Evolutionary conservation across 2,797 vertebrate genomes (phyloP), one percentile per base, ranked within the genome.

Genomic region (Dryobates pubescens): DNA sequence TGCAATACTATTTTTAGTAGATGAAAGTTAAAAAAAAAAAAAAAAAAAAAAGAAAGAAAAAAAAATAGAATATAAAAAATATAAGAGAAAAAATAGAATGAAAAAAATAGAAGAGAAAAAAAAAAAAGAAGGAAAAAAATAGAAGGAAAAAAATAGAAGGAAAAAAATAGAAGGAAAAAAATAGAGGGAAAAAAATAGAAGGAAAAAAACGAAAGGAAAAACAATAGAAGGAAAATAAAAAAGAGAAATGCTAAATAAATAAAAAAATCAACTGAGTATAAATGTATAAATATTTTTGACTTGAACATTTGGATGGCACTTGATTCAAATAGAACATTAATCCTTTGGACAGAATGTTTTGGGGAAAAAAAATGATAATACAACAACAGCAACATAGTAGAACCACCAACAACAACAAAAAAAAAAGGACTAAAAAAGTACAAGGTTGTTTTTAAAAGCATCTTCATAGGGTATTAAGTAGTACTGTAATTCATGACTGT

Each of bases 1-100:
- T 91, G 96, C 97, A 97, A 97, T 98, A 97, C 97, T 98, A 97
- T 98, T 98, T 98, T 98, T 97, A 97, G 96, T 95, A 95, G 94
- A 97, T 88, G 45, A 93, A 43, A 43, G 41, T 43, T 38, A 38
- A 38, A 38, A 17, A 17, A 95, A 70, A 87, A 63, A 70, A 65
- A 20, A 17, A 59, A 62, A 10, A 69, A 10, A 43, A 41, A 49
- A 13, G 30, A 23, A 34, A 26, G n/a, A 38, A 90, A 29, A 6
- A 36, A 24, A 13, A 9, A 23, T 30, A 17, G 36, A 32, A 24
- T 34, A 11, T 22, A 22, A 47, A 22, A 11, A 47, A 47, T n/a
- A n/a, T n/a, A 47, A 47, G 45, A 45, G 17, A 45, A 17, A 17
- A 17, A 45, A 18, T 45, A 7, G 17, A 45, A 45, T 65, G 87